Conservation (phyloP, 2,797 vertebrate genomes). For the Galago senegalensis region DNA sequence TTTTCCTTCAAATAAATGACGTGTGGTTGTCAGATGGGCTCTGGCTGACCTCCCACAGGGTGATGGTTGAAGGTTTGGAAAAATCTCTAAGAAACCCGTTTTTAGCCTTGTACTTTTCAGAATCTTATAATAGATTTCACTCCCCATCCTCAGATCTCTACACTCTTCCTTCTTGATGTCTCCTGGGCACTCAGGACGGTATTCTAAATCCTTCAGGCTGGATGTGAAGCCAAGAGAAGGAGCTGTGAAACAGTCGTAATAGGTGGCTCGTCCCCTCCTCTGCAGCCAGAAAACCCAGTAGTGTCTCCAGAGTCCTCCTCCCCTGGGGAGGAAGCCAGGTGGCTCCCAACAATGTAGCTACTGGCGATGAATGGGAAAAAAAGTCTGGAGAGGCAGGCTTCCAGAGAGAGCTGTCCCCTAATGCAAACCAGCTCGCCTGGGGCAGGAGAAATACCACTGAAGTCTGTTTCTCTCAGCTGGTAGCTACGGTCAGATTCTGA, state of each 20-base stretch:
- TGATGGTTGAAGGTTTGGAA: constrained; percentile 42
- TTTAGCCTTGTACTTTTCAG: constrained; percentile 26
- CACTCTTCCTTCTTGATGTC: constrained; percentile 23
- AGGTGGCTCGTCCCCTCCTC: not conserved
- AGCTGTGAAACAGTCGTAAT: constrained; percentile 22
- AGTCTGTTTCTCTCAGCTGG: constrained; percentile 30
- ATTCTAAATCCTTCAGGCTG: constrained; percentile 24
- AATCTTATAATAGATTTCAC: constrained; percentile 41
- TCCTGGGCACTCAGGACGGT: not conserved
- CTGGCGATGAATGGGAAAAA: not conserved
- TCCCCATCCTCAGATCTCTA: not conserved
- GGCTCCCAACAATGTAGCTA: not conserved
- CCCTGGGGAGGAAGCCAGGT: constrained; percentile 10
- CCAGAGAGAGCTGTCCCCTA: not conserved
- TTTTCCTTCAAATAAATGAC: constrained; percentile 63
- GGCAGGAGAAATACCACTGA: constrained; percentile 32
- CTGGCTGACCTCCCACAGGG: not conserved
- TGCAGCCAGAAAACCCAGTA: not conserved
- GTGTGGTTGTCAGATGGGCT: constrained; percentile 1
- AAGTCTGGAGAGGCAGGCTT: not conserved
- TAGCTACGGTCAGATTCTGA: constrained; percentile 27
- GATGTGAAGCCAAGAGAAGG: constrained; percentile 15
- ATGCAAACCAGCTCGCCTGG: not conserved
- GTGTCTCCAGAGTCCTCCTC: constrained; percentile 36
- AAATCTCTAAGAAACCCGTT: constrained; percentile 49